phyloP scores from a whole-genome alignment of 1,140 invertebrate genomes.

The Calosoma granatense region DNA sequence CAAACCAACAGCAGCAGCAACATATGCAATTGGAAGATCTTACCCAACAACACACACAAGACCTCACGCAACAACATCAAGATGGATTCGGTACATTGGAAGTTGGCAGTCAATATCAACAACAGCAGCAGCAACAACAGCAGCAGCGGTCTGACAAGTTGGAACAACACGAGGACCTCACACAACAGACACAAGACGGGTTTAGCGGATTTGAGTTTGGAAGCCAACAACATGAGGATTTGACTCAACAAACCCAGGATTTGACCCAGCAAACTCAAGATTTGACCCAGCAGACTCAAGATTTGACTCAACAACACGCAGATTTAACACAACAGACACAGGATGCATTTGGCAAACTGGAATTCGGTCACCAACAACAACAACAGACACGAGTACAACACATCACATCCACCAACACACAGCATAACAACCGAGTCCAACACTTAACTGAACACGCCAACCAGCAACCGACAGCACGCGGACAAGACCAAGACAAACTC shows the following conservation, averaged over 20 bases:
- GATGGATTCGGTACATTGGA: background rate
- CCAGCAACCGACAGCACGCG: too few relatives aligned
- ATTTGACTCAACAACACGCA: slow-evolving; percentile 3
- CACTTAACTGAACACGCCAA: too few relatives aligned
- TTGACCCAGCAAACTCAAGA: background rate
- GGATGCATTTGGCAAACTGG: background rate
- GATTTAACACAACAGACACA: slow-evolving; percentile 7
- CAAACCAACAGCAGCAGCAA: too few relatives aligned
- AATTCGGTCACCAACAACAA: slow-evolving; percentile 12
- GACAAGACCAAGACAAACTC: too few relatives aligned
- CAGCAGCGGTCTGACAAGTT: background rate
- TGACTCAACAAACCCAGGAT: slow-evolving; percentile 10
- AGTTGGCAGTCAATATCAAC: background rate
- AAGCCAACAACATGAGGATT: background rate
- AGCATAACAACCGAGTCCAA: too few relatives aligned
- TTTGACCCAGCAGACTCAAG: slow-evolving; percentile 9
- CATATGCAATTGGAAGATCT: too few relatives aligned
- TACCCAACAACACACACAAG: too few relatives aligned
- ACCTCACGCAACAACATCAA: slow-evolving; percentile 9
- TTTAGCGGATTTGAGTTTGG: slow-evolving; percentile 1
- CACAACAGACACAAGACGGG: slow-evolving; percentile 11
- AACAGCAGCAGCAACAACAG: background rate
- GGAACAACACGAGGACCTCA: slow-evolving; percentile 4
- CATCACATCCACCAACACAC: too few relatives aligned
- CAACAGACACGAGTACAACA: slow-evolving; percentile 14